Evolutionary conservation across 2,113 vertebrate species (phyloP).

Genomic region (Paracanthobrama guichenoti): DNA sequence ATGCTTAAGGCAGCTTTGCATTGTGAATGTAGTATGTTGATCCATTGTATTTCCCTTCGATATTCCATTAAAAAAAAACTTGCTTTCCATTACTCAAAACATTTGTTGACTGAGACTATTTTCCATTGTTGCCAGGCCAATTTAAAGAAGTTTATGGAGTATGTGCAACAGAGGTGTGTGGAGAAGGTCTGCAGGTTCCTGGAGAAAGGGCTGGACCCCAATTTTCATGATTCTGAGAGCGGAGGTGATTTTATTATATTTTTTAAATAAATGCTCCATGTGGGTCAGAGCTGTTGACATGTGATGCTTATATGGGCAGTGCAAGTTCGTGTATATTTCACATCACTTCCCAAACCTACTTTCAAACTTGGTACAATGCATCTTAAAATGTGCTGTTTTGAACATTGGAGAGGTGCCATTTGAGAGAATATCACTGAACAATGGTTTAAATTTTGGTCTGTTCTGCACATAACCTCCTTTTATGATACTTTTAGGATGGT

Average conservation of each 20-base stretch:
- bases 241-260: slow-evolving; percentile 64
- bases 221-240: slow-evolving; percentile 77
- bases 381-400: neutral
- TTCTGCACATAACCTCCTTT: neutral
- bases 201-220: slow-evolving; percentile 79
- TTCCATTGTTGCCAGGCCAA: slow-evolving; percentile 68
- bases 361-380: neutral
- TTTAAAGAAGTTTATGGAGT: slow-evolving; percentile 80
- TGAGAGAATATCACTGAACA: neutral
- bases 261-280: too few relatives aligned
- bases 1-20: neutral
- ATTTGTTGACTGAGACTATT: neutral
- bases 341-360: too few relatives aligned
- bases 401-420: neutral
- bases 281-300: too few relatives aligned
- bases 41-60: neutral
- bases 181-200: slow-evolving; percentile 78
- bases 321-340: too few relatives aligned
- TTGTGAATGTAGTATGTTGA: neutral
- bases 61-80: too few relatives aligned
- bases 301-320: too few relatives aligned
- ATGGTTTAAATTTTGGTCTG: neutral
- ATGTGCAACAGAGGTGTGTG: slow-evolving; percentile 74
- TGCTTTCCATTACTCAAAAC: too few relatives aligned
- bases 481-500: neutral